Percentiles rank a stretch among this genome's conserved stretches.
These are phyloP conservation scores for Latrodectus hesperus DNA, from an alignment of 2,888 invertebrate species.

Conservation along the genomic window DNA sequence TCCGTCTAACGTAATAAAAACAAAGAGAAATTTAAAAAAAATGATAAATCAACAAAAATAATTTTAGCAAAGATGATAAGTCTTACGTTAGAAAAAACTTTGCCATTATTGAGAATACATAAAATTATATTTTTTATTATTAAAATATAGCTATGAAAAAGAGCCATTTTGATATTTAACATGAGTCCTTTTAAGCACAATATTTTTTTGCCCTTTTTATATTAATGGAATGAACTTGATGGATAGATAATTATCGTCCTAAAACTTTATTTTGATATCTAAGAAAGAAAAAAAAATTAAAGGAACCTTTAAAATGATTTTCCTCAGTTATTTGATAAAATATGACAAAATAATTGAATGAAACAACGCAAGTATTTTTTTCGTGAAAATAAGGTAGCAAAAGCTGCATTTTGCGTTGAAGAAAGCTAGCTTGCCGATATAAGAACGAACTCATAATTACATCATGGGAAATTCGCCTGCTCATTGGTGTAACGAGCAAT, in stretches of 20 bases:
- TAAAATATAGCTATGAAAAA: too few relatives aligned
- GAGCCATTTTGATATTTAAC: too few relatives aligned
- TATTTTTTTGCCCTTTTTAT: too few relatives aligned
- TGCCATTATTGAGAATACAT: not conserved
- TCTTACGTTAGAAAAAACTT: not conserved
- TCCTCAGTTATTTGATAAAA: too few relatives aligned
- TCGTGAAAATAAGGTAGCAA: not conserved
- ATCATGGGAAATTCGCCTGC: not conserved
- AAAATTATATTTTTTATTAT: too few relatives aligned
- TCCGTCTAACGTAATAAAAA: not conserved
- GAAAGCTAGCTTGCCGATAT: not conserved
- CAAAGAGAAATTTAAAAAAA: not conserved
- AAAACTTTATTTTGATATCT: too few relatives aligned
- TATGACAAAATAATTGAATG: too few relatives aligned
- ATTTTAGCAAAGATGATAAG: not conserved
- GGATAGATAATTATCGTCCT: too few relatives aligned
- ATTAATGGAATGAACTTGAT: too few relatives aligned
- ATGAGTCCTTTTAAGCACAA: too few relatives aligned
- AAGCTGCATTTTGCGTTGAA: not conserved
- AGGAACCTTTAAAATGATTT: too few relatives aligned
- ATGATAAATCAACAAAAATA: not conserved
- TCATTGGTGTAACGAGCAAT: slow-evolving; percentile 45
- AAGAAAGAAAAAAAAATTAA: too few relatives aligned
- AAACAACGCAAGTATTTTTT: not conserved
- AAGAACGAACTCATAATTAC: not conserved